Conservation (phyloP, 2,888 invertebrate genomes). For the Xylota sylvarum region DNA sequence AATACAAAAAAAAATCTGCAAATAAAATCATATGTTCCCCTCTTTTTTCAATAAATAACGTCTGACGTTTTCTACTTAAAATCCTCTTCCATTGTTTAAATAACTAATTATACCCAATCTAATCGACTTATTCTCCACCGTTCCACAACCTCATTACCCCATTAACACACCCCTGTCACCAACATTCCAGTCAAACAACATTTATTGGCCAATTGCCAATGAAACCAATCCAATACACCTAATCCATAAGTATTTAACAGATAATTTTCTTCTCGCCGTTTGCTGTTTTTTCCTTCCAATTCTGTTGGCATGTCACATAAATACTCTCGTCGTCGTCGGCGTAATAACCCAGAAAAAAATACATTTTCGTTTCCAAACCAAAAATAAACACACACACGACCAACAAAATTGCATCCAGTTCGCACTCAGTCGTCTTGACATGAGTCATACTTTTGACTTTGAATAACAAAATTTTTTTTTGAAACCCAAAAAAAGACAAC, state of each 20-base stretch:
- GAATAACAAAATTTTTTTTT: constrained; percentile 7
- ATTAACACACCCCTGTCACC: neutral
- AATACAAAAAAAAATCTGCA: neutral
- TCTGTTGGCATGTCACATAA: constrained; percentile 11
- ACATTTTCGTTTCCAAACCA: neutral
- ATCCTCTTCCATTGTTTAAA: neutral
- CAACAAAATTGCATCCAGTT: constrained; percentile 34
- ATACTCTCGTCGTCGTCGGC: neutral
- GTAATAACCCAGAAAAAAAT: constrained; percentile 32
- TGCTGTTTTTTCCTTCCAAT: neutral
- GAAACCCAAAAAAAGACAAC: neutral
- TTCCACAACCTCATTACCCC: neutral
- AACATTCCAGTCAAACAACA: neutral
- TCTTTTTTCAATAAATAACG: neutral
- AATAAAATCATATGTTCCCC: too few species aligned
- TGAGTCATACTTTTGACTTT: neutral
- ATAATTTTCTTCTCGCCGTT: constrained; percentile 10
- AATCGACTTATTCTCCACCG: neutral
- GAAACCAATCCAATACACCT: constrained; percentile 14
- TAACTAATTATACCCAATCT: neutral
- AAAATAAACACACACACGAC: constrained; percentile 48
- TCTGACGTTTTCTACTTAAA: neutral
- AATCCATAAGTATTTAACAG: constrained; percentile 24
- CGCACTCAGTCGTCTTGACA: neutral
- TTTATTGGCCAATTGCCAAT: constrained; percentile 46